phyloP scores from a whole-genome alignment of 2,888 invertebrate genomes.

The Crossocerus cetratus region DNA sequence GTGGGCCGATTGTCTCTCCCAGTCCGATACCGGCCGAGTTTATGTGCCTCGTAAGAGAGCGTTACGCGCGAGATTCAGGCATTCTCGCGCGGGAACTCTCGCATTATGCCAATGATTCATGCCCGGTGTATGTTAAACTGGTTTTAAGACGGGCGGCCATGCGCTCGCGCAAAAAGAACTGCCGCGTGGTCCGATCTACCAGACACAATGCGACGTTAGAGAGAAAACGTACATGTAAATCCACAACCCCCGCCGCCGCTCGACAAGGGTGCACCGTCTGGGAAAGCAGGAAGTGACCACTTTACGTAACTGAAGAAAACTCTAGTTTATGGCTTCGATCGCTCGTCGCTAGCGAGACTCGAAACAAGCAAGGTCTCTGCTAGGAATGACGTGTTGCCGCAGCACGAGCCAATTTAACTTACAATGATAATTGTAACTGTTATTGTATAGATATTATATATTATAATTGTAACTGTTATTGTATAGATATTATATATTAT shows the following conservation, averaged over 20 bases:
- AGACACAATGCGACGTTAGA: slow-evolving; percentile 51
- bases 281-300: slow-evolving; percentile 28
- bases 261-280: slow-evolving; percentile 14
- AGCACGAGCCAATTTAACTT: too few species aligned
- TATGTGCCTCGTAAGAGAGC: neutral
- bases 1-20: neutral
- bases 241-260: slow-evolving; percentile 13
- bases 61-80: slow-evolving; percentile 35
- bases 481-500: too few species aligned
- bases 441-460: too few species aligned
- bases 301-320: slow-evolving; percentile 31
- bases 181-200: slow-evolving; percentile 43
- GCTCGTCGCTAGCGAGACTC: too few species aligned
- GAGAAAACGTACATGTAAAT: slow-evolving; percentile 45
- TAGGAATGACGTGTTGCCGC: neutral
- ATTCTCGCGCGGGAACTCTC: slow-evolving; percentile 39
- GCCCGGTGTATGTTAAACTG: slow-evolving; percentile 61
- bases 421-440: too few species aligned
- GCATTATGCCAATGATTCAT: slow-evolving; percentile 59
- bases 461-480: too few species aligned
- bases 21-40: neutral
- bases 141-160: slow-evolving; percentile 45
- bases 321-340: slow-evolving; percentile 11
- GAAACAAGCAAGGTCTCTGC: neutral
- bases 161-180: slow-evolving; percentile 27